Evolutionary conservation across 2,113 vertebrate species (phyloP), one percentile per base, ranked within the genome.

Genomic region (Corvus moneduloides): DNA sequence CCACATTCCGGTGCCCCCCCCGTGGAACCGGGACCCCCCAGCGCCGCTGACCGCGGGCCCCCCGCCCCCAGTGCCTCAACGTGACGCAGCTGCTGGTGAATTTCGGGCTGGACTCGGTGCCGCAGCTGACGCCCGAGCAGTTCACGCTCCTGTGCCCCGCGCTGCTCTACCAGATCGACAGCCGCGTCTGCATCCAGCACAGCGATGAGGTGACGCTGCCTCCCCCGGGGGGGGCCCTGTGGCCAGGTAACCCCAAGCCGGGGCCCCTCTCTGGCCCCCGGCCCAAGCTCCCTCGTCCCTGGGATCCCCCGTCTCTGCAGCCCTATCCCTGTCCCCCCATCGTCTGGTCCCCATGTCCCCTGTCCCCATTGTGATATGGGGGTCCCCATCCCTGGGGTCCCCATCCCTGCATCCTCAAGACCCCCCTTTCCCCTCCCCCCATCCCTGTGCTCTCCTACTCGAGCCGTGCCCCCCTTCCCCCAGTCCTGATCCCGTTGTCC

Each of bases 81-180:
- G 98, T 98, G 61, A 98, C 97, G 43, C 98, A 99, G 93, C 97
- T 99, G 79, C 97, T 99, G 85, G 94, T 97, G 90, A 98, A 98
- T 37, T 99, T 98, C 44, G 98, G 98, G 32, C 91, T 99, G 96
- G 97, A 93, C 19, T 71, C 97, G 4, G 93, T 84, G 20, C 62
- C 97, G 20, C 97, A 97, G 79, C 98, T 99, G 88, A 99, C 98
- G 0, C 98, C 98, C 2, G 96, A 90, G 56, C 98, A 99, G 92
- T 99, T 99, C 94, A 97, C 98, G 23, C 97, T 98, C 75, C 97
- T 99, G 30, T 99, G 98, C 80, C 98, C 98, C 7, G 98, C 98
- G 5, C 97, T 99, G 92, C 98, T 99, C 41, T 98, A 98, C 71
- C 98, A 99, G 98, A 99, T 99, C 22, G 98, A 99, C 95, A 98